These are phyloP conservation scores for Condylura cristata DNA, from an alignment of 2,113 vertebrate species.

Conservation along the genomic window DNA sequence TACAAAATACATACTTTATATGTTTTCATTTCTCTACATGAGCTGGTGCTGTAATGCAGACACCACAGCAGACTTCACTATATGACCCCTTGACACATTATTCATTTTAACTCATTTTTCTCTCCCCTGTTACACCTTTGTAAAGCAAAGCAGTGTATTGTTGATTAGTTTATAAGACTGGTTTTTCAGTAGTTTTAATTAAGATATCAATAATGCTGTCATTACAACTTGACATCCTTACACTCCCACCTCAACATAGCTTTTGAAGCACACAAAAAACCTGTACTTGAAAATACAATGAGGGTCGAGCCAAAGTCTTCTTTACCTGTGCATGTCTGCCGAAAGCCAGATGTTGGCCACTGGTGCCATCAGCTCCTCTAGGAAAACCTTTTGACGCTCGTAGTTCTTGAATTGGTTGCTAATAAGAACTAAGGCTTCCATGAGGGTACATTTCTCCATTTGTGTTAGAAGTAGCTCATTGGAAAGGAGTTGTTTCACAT, in stretches of 20 bases:
- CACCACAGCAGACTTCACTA: not conserved
- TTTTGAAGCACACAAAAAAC: not conserved
- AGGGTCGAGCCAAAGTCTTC: not conserved
- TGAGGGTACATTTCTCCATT: conserved; percentile 95
- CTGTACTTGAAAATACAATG: not conserved
- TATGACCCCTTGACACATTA: not conserved
- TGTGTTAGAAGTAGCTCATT: conserved; percentile 90
- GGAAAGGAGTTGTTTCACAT: conserved; percentile 93
- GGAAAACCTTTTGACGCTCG: conserved; percentile 92
- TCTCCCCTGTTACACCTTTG: not conserved
- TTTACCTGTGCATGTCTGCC: conserved; percentile 92
- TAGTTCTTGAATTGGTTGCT: conserved; percentile 98
- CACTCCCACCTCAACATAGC: rapidly evolving
- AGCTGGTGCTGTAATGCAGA: not conserved
- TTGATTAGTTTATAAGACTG: not conserved
- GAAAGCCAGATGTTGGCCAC: conserved; percentile 94
- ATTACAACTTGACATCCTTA: not conserved
- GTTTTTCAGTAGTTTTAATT: not conserved
- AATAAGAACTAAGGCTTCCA: conserved; percentile 96
- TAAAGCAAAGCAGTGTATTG: not conserved
- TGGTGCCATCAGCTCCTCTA: conserved; percentile 94
- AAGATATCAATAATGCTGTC: not conserved
- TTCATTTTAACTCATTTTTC: not conserved
- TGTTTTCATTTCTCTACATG: not conserved
- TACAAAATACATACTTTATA: no score